Percentiles rank a stretch among this genome's conserved stretches.
Evolutionary conservation across 2,888 invertebrate species (phyloP).

Genomic region (Panorpa germanica): DNA sequence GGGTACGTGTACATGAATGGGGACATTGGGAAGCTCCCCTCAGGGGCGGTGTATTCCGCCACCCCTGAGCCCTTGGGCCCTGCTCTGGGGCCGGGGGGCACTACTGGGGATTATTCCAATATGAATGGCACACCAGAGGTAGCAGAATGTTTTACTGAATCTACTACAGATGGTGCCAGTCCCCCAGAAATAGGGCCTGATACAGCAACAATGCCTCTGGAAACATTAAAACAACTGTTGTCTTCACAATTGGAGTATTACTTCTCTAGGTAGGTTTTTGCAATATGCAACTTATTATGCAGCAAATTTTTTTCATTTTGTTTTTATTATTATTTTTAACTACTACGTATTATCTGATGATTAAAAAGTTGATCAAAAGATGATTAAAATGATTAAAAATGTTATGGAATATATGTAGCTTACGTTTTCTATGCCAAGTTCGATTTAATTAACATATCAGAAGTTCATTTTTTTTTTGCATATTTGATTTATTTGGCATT

Average conservation of each 20-base stretch:
- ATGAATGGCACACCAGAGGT: constrained; percentile 13
- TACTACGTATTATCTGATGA: too few relatives aligned
- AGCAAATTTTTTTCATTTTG: too few relatives aligned
- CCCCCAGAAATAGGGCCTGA: constrained; percentile 19
- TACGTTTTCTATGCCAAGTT: too few relatives aligned
- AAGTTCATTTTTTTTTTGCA: constrained; percentile 1
- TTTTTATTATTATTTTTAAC: constrained; percentile 2
- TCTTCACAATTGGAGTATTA: constrained; percentile 75
- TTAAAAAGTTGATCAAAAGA: too few relatives aligned
- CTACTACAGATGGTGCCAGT: constrained; percentile 12
- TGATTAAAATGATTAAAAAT: too few relatives aligned
- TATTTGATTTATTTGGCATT: constrained; percentile 4
- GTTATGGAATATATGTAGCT: too few relatives aligned
- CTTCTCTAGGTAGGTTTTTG: constrained; percentile 56
- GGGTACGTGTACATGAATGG: constrained; percentile 71
- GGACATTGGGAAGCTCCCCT: constrained; percentile 57
- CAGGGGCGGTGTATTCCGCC: constrained; percentile 47
- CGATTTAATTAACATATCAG: too few relatives aligned
- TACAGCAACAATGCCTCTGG: constrained; percentile 37
- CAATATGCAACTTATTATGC: too few relatives aligned
- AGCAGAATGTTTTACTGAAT: constrained; percentile 13
- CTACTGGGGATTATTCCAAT: constrained; percentile 8
- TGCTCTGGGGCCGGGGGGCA: too few relatives aligned
- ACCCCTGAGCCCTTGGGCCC: constrained; percentile 40
- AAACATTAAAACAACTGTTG: constrained; percentile 59